A percentile compares a stretch with the other conserved stretches of the same genome.
These are phyloP conservation scores for Bolinopsis microptera DNA, from an alignment of 37 sponge, comb jelly and placozoan species.

Conservation along the genomic window DNA sequence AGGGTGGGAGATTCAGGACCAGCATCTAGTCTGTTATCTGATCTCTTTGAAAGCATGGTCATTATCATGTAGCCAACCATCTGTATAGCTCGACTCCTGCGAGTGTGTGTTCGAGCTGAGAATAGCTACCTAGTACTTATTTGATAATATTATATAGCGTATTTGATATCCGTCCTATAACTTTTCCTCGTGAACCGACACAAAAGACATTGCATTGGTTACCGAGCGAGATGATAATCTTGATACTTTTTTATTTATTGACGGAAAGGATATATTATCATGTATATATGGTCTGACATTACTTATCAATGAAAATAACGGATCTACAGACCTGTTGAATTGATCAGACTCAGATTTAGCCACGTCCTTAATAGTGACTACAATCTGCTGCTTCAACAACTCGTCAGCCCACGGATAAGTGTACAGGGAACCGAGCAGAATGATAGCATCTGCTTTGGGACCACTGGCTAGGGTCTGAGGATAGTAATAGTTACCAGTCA, in stretches of 20 bases:
- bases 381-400: background rate
- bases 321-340: conserved; percentile 19
- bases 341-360: conserved; percentile 15
- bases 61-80: conserved; percentile 41
- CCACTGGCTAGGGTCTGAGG: background rate
- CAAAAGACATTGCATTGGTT: too few relatives aligned
- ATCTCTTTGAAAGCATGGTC: conserved; percentile 22
- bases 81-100: conserved; percentile 27
- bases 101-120: too few relatives aligned
- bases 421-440: conserved; percentile 30
- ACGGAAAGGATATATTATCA: too few relatives aligned
- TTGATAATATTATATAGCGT: too few relatives aligned
- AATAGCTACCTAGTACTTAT: too few relatives aligned
- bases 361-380: background rate
- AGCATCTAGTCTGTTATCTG: background rate
- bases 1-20: conserved; percentile 3
- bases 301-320: too few relatives aligned
- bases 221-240: too few relatives aligned
- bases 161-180: too few relatives aligned
- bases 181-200: too few relatives aligned
- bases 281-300: too few relatives aligned
- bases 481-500: too few relatives aligned
- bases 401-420: conserved; percentile 17
- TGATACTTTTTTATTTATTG: too few relatives aligned
- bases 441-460: conserved; percentile 35